Conservation (phyloP, 2,888 invertebrate species). For the Cetonia aurata region DNA sequence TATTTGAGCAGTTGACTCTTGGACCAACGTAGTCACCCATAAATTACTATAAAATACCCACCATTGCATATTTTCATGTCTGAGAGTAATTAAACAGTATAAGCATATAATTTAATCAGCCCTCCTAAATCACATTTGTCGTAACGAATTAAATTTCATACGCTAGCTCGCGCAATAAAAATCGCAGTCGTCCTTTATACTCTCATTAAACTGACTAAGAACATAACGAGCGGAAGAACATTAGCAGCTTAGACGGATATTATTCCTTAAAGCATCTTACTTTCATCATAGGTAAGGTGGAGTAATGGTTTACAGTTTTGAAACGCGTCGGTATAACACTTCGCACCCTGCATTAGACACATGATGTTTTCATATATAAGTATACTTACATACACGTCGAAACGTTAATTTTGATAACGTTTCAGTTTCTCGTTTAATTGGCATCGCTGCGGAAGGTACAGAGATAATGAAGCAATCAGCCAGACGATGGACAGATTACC, state of each 20-base stretch:
- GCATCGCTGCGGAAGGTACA: constrained; percentile 58
- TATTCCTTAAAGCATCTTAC: constrained; percentile 18
- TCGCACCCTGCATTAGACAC: constrained; percentile 20
- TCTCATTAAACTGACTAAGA: constrained; percentile 42
- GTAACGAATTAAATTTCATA: constrained; percentile 12
- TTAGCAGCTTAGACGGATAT: constrained; percentile 23
- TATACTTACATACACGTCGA: constrained; percentile 46
- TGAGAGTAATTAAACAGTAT: too few relatives aligned
- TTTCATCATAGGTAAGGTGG: not conserved
- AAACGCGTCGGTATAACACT: constrained; percentile 29
- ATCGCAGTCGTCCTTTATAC: constrained; percentile 37
- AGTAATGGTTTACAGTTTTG: constrained; percentile 25
- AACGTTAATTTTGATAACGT: constrained; percentile 61
- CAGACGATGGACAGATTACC: constrained; percentile 52
- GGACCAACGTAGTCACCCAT: too few relatives aligned
- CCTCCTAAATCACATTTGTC: not conserved
- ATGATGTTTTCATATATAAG: constrained; percentile 44
- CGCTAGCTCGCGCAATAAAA: constrained; percentile 11
- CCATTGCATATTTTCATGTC: too few relatives aligned
- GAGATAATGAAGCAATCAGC: constrained; percentile 62
- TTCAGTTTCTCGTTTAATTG: constrained; percentile 60
- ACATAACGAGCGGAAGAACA: constrained; percentile 14
- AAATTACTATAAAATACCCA: too few relatives aligned
- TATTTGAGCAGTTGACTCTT: too few relatives aligned
- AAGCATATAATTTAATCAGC: too few relatives aligned